Evolutionary conservation across 2,888 invertebrate genomes (phyloP).

Genomic region (Hirtodrosophila cameraria): DNA sequence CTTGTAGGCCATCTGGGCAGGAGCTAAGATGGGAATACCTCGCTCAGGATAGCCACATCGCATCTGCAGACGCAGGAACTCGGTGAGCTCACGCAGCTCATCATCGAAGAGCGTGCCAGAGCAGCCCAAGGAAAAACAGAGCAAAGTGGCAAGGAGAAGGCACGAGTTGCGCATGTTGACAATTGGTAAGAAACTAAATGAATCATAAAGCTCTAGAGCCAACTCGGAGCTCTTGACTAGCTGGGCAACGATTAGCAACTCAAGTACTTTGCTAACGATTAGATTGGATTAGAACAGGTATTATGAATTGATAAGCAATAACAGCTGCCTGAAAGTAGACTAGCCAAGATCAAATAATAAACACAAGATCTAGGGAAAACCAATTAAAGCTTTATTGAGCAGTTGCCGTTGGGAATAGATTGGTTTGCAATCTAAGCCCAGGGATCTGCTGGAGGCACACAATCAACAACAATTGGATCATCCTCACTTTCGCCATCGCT

Average conservation of each 20-base stretch:
- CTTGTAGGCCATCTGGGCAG: constrained; percentile 59
- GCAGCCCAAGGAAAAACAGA: constrained; percentile 48
- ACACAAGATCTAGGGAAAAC: neutral
- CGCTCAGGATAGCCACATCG: constrained; percentile 75
- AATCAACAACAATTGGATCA: constrained; percentile 73
- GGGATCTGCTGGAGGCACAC: constrained; percentile 77
- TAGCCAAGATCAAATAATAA: neutral
- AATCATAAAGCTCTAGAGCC: neutral
- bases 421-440: constrained; percentile 67
- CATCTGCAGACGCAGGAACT: constrained; percentile 80
- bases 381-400: constrained; percentile 26
- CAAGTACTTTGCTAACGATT: constrained; percentile 45
- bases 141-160: constrained; percentile 31
- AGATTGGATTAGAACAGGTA: constrained; percentile 57
- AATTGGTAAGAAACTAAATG: constrained; percentile 20
- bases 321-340: constrained; percentile 57
- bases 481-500: constrained; percentile 69
- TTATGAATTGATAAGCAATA: constrained; percentile 12
- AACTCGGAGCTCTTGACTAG: neutral
- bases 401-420: constrained; percentile 1
- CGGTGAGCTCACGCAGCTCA: constrained; percentile 74
- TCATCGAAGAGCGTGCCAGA: constrained; percentile 70
- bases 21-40: constrained; percentile 78
- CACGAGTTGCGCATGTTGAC: constrained; percentile 48
- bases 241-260: constrained; percentile 44